Base-by-base conservation (phyloP, 2,888 invertebrate species). In the Heteromyza rotundicornis region DNA sequence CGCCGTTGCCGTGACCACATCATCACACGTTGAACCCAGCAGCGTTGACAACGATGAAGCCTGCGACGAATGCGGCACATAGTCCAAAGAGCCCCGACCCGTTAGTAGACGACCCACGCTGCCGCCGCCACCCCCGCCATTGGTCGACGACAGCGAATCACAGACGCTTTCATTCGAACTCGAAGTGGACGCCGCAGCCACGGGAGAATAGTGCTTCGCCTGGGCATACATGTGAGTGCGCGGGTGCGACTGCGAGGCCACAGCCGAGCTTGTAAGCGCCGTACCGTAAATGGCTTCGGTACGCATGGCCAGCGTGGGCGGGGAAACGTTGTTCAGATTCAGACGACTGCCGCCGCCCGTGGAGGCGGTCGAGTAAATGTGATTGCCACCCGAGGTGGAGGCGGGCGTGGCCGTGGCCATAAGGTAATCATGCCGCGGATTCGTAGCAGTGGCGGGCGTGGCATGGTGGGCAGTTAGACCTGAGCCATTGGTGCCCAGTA, bases 151-250 rank as follows among this genome's bases (percentile, higher is more conserved):
- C 20, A 89, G 87, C 72, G 86, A 85, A 62, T 90, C 90, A 67
- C 90, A 90, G 53, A 94, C 90, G 1, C 94, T 94, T 85, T 95
- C 94, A 72, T 90, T 92, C 19, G 94, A 93, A 84, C 94, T 94
- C 82, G 93, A 91, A 17, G 90, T 91, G 64, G 86, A 87, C 20
- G 79, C 80, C 24, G 82, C 81, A 54, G 80, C 79, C 24, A 77
- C 74, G 12, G 82, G 75, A 0, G 80, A 74, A 68, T 82, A 82
- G 19, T 81, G 81, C 59, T 81, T 81, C 1, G 73, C 69, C 65
- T 79, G 80, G 19, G 77, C 76, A 63, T 80, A 82, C 64, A 78
- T 71, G 62, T 77, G 79, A 51, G 78, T 70, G 76, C 75, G 75
- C 55, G 74, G 73, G 69, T 77, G 77, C 2, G 44, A 35, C 47